A percentile compares a stretch with the other conserved stretches of the same genome.
Evolutionary conservation across 2,113 vertebrate species (phyloP).

Genomic region (Paramisgurnus dabryanus): DNA sequence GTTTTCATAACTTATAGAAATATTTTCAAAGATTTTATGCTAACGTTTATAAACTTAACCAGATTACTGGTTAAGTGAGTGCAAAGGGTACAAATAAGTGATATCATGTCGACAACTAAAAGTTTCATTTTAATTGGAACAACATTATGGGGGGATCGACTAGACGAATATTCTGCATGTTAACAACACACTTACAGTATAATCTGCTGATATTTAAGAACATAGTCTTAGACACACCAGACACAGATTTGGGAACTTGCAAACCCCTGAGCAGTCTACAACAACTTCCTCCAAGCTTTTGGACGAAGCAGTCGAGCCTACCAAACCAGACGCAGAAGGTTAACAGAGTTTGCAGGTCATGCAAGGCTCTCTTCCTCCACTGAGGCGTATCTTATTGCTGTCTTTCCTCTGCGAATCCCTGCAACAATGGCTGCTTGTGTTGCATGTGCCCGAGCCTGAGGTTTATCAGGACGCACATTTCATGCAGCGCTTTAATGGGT

Average conservation of each 20-base stretch:
- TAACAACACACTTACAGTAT: too few species aligned
- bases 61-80: background rate
- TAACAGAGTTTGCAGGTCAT: slow-evolving; percentile 13
- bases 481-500: slow-evolving; percentile 29
- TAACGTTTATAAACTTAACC: background rate
- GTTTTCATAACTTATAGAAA: too few species aligned
- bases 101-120: background rate
- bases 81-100: background rate
- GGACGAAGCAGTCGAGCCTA: background rate
- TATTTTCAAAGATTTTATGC: background rate
- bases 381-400: slow-evolving; percentile 30
- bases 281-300: slow-evolving; percentile 13
- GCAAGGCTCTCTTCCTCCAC: slow-evolving; percentile 32
- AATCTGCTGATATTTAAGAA: background rate
- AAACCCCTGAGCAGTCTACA: background rate
- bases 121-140: background rate
- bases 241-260: too few species aligned
- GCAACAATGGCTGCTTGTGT: slow-evolving; percentile 45
- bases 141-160: background rate
- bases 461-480: background rate
- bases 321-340: background rate
- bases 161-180: background rate
- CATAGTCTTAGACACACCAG: background rate
- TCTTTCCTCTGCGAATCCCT: slow-evolving; percentile 29
- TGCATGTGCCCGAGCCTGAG: slow-evolving; percentile 20